Conservation (phyloP, 2,888 invertebrate genomes). For the Chesias legatella region DNA sequence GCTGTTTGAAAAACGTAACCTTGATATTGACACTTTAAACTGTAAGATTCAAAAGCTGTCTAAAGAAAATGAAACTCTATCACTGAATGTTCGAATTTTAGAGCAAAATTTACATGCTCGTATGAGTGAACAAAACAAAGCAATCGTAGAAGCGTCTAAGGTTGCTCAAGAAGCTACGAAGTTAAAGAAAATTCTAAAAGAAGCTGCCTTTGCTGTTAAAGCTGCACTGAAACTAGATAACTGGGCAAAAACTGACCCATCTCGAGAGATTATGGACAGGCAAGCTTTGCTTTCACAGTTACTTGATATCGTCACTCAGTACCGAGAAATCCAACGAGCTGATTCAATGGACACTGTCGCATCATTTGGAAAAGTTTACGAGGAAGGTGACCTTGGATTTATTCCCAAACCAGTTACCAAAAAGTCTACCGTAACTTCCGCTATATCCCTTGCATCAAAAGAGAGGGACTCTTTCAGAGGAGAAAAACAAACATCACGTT, state of each 20-base stretch:
- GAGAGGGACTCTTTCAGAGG: slow-evolving; percentile 36
- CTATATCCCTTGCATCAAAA: slow-evolving; percentile 32
- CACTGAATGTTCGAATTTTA: slow-evolving; percentile 67
- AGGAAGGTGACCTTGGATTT: slow-evolving; percentile 84
- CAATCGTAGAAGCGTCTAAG: slow-evolving; percentile 64
- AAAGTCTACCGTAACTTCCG: slow-evolving; percentile 36
- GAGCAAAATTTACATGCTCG: slow-evolving; percentile 80
- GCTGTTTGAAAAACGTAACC: slow-evolving; percentile 59
- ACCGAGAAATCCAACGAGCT: slow-evolving; percentile 57
- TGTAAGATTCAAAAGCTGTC: slow-evolving; percentile 60
- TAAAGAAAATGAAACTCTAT: slow-evolving; percentile 68
- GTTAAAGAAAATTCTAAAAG: slow-evolving; percentile 79
- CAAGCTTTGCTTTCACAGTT: slow-evolving; percentile 78
- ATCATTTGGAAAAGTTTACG: slow-evolving; percentile 78
- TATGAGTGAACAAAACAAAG: slow-evolving; percentile 68
- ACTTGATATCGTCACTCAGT: slow-evolving; percentile 72
- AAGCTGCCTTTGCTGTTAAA: slow-evolving; percentile 82
- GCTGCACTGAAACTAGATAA: slow-evolving; percentile 77
- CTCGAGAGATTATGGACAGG: slow-evolving; percentile 66
- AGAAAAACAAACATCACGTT: slow-evolving; percentile 32
- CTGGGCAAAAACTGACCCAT: slow-evolving; percentile 54
- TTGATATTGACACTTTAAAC: slow-evolving; percentile 60
- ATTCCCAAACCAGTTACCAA: slow-evolving; percentile 71
- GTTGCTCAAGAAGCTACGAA: slow-evolving; percentile 76
- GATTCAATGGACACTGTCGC: slow-evolving; percentile 67